phyloP scores from a whole-genome alignment of 2,888 invertebrate species.

The Ephialtes manifestator region DNA sequence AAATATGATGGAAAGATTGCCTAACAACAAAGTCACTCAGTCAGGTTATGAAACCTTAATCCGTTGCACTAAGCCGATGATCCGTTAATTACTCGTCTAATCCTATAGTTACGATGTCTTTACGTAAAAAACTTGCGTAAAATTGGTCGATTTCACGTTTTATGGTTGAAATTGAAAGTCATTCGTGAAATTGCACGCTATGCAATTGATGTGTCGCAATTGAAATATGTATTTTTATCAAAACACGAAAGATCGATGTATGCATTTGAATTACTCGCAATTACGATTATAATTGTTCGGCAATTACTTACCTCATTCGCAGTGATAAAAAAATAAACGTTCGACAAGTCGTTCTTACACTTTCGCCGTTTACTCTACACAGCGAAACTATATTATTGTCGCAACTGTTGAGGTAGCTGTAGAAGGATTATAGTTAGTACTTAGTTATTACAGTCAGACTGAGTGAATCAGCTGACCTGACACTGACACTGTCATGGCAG shows the following conservation, averaged over 20 bases:
- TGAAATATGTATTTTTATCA: not conserved
- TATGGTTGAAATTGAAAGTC: too few relatives aligned
- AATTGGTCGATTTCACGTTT: too few relatives aligned
- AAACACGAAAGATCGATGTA: not conserved
- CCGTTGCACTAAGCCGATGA: not conserved
- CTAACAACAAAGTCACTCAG: not conserved
- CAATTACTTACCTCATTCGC: slow-evolving; percentile 12
- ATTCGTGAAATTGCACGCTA: too few relatives aligned
- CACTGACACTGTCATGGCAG: slow-evolving; percentile 71
- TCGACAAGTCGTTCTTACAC: slow-evolving; percentile 17
- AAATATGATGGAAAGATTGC: not conserved
- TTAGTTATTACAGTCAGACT: slow-evolving; percentile 1
- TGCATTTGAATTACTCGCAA: not conserved
- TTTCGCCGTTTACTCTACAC: slow-evolving; percentile 37
- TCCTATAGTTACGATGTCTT: not conserved
- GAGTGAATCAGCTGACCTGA: slow-evolving; percentile 75
- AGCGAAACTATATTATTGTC: slow-evolving; percentile 27
- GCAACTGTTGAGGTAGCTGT: slow-evolving; percentile 43
- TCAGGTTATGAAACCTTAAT: slow-evolving; percentile 7
- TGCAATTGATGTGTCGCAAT: not conserved
- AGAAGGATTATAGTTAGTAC: not conserved
- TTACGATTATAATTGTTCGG: not conserved
- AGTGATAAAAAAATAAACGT: not conserved
- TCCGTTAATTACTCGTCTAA: not conserved
- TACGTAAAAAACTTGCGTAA: too few relatives aligned